These are phyloP conservation scores for Cebidichthys violaceus DNA, from an alignment of 2,113 vertebrate genomes.

Conservation along the genomic window DNA sequence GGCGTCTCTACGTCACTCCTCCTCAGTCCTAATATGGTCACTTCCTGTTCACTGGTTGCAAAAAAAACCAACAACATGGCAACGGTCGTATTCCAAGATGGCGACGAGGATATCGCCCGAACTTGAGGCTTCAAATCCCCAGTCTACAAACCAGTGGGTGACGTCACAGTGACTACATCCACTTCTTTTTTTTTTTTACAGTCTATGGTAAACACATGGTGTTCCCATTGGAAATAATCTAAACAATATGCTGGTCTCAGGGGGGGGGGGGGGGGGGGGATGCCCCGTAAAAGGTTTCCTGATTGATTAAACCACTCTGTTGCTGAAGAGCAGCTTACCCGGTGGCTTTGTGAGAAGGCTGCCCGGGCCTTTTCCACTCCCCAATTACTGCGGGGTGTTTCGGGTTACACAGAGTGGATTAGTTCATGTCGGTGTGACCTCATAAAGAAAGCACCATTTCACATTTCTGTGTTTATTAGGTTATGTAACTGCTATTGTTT, in stretches of 20 bases:
- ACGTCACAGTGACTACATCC: background rate
- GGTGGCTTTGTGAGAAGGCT: slow-evolving; percentile 20
- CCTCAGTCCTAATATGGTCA: no score
- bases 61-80: background rate
- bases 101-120: background rate
- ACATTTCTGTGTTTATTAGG: slow-evolving; percentile 54
- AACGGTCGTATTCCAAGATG: background rate
- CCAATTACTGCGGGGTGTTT: slow-evolving; percentile 49
- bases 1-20: no score
- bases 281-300: background rate
- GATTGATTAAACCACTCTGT: slow-evolving; percentile 37
- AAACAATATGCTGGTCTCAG: background rate
- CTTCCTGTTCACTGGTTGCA: background rate
- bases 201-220: no score
- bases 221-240: background rate
- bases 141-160: background rate
- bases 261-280: no score
- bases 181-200: no score
- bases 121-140: background rate
- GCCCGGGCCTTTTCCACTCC: slow-evolving; percentile 21
- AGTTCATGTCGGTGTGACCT: slow-evolving; percentile 69
- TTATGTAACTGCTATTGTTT: slow-evolving; percentile 70
- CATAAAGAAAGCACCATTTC: slow-evolving; percentile 70
- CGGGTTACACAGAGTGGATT: slow-evolving; percentile 56
- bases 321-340: background rate